Evolutionary conservation across 1,140 invertebrate genomes (phyloP), one percentile per base, ranked within the genome.

Genomic region (Akabosia matsudoensis): DNA sequence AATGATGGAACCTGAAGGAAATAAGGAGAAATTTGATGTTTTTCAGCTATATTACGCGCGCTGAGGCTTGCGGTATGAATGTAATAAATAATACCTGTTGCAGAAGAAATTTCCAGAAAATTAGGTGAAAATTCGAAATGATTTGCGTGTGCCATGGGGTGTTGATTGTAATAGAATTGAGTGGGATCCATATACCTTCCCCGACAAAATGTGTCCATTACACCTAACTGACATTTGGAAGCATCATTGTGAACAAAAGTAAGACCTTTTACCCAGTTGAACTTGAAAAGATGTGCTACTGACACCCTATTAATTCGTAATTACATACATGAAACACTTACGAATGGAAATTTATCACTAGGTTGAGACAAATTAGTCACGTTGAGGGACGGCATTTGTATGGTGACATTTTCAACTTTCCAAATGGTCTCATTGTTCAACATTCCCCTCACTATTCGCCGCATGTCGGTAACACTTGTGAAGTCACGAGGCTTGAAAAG

Each of bases 111-210:
- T 33, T 74, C 61, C n/a, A 77, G 26, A n/a, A 28, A 54, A 28
- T 70, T 28, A 30, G 28, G 28, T 1, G 72, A 30, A 71, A 77
- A 77, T 74, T 77, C 72, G 30, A 77, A 70, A 54, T 74, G 73
- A 71, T 77, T 77, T 0, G 72, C 76, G 45, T 77, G 76, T 1
- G 76, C 73, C n/a, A 77, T 74, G 0, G 76, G 76, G 31, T 77
- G 76, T 28, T 70, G 52, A 14, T 71, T 61, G 56, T 37, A 76
- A 18, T 76, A 73, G 33, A 64, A 73, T 73, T 73, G 34, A 10
- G 54, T 30, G 1, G 51, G 52, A 16, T 73, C 54, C 10, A 52
- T 76, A 30, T 37, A 51, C 33, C 72, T 73, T 24, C 30, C 54
- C n/a, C 70, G 18, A 24, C 76, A 77, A 45, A 77, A 77, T 33